Evolutionary conservation across 2,888 invertebrate genomes (phyloP), one percentile per base, ranked within the genome.

Genomic region (Chironomus tentans): DNA sequence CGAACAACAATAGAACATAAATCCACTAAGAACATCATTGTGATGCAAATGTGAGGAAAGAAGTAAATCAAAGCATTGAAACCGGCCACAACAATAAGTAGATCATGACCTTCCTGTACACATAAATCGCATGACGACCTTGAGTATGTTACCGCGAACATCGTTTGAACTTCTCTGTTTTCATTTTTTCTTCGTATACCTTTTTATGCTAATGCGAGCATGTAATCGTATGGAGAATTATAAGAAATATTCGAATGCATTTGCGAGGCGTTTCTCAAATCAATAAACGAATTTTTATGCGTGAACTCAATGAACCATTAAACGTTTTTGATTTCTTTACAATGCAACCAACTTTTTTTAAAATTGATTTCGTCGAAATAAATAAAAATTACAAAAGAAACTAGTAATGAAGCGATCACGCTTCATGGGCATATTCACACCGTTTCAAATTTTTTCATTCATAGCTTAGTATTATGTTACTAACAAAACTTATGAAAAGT

Each of bases 141-240:
- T 73, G 73, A 73, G 46, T 18, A 22, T 18, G 21, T 22, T 65
- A 28, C 38, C 71, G 56, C 56, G 28, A 15, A 56, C 7, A 68
- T 28, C 38, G 2, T 38, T 10, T 38, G 38, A 38, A 38, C 73
- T 47, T 65, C 24, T 18, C 13, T 50, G 15, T 50, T 15, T n/a
- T n/a, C n/a, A n/a, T n/a, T 15, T 15, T 12, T 65, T 18, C 62
- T 22, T 21, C 22, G 4, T 18, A 65, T 21, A 4, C 13, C 46
- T n/a, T 21, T 47, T 68, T 74, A 74, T 74, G 74, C 21, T 68
- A 74, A 74, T 74, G 74, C 74, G n/a, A 65, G 48, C 74, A 68
- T 65, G 48, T 74, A 38, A 65, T 65, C 65, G 65, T 22, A 24
- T 21, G 62, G 7, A 65, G 22, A 65, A 24, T 65, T 65, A 18